Evolutionary conservation across 2,797 vertebrate genomes (phyloP), one percentile per base, ranked within the genome.

Genomic region (Clamator glandarius): DNA sequence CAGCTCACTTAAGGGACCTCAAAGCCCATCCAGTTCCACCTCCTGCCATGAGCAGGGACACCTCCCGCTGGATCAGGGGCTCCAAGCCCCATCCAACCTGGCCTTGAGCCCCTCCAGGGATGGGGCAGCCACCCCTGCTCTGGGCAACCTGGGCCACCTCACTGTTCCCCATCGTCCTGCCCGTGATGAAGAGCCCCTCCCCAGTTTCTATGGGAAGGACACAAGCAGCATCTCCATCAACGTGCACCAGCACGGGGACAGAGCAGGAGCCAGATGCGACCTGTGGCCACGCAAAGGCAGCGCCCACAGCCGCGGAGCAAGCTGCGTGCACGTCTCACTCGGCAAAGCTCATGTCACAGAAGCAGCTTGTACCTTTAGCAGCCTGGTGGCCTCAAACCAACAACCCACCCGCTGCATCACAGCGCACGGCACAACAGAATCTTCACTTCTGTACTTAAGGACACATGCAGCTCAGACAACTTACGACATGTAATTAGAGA

Each of bases 381-480:
- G 35, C 64, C 36, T 36, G 3, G 2, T 6, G 29, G 35, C 69
- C 66, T 69, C 89, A 44, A 31, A 28, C 24, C 10, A 0, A 19
- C 2, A 28, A 64, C 76, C 42, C 35, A 26, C 9, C 28, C 6
- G 0, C 31, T 48, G 62, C 24, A 82, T 12, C 3, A 1, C 44
- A n/a, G 36, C 0, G 0, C 3, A 1, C 44, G n/a, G 36, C 0
- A 0, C 4, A 26, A 44, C 13, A 3, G 63, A 31, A n/a, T 10
- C 26, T 31, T 36, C 75, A 39, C 19, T 12, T 4, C 62, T 51
- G 28, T 50, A 9, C 75, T 73, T 78, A 11, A 12, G 25, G 64
- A 57, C 33, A 80, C 35, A 16, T 5, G 3, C 1, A 4, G 86
- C 61, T 75, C 74, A 24, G 72, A 83, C 63, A 80, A 42, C 87